Evolutionary conservation across 2,888 invertebrate genomes (phyloP), one percentile per base, ranked within the genome.

Genomic region (Tenthredo distinguenda): DNA sequence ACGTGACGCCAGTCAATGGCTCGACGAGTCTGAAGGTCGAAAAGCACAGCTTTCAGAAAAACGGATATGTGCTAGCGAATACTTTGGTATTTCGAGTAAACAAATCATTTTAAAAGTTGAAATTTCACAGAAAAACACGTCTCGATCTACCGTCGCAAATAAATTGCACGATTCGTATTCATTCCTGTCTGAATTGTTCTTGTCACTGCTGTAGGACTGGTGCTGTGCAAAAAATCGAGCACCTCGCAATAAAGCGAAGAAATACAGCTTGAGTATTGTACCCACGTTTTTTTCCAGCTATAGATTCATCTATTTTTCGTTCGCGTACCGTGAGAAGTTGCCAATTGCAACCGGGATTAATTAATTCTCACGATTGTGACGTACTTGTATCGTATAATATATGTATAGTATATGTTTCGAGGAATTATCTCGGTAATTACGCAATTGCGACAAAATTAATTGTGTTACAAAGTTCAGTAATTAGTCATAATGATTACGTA

Each of bases 101-200:
- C 77, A 77, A 50, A 77, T 77, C 55, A 77, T 55, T 77, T 10
- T n/a, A 26, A 77, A 77, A 77, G 55, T 31, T 40, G n/a, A 74
- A 21, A 43, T 43, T 43, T 74, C 21, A 74, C 26, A 43, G 72
- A 31, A 74, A 74, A 74, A 74, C 72, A 74, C 4, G 72, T 43
- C 72, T 40, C 72, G 21, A 74, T 74, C 43, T 21, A 31, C 5
- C 43, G 12, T 15, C 0, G 40, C 12, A 10, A 74, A 74, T 43
- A 37, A 74, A 74, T 37, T n/a, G 6, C 68, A 68, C 34, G 68
- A 68, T 68, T 34, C 34, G 68, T 68, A 68, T 68, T 68, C 34
- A 68, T 68, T 68, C 18, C 34, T 34, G 26, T 68, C 7, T 1
- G 34, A 68, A 68, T 68, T 68, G 34, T 34, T 68, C 15, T 68